These are phyloP conservation scores for Sinodicranocentrus sp. DNA, from an alignment of 2,888 invertebrate species.

Conservation along the genomic window DNA sequence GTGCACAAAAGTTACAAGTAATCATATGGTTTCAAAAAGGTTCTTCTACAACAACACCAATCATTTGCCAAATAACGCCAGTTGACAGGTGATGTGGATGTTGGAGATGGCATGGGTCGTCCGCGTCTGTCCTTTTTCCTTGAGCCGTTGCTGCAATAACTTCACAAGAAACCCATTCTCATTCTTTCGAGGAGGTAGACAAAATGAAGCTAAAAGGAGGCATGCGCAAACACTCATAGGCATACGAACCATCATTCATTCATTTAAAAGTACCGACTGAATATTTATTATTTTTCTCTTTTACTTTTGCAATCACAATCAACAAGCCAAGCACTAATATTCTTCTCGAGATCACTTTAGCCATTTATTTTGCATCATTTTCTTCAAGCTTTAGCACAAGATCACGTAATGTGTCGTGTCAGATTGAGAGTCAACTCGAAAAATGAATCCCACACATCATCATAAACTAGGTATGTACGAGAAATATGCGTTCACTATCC, in stretches of 20 bases:
- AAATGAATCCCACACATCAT: background rate
- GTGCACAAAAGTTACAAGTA: conserved; percentile 18
- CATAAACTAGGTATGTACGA: background rate
- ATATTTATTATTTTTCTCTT: conserved; percentile 1
- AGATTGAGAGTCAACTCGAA: conserved; percentile 3
- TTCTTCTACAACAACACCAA: conserved; percentile 38
- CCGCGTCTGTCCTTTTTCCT: background rate
- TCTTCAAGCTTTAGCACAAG: background rate
- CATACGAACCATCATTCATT: too few relatives aligned
- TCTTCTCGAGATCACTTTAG: too few relatives aligned
- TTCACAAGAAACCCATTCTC: too few relatives aligned
- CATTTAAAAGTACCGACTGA: too few relatives aligned
- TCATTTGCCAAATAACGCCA: conserved; percentile 58
- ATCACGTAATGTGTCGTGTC: conserved; percentile 34
- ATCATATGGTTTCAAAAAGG: background rate
- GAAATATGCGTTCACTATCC: conserved; percentile 14
- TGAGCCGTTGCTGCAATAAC: too few relatives aligned
- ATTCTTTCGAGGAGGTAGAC: too few relatives aligned
- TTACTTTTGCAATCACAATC: background rate
- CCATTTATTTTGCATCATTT: background rate
- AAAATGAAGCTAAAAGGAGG: too few relatives aligned
- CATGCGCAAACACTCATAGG: too few relatives aligned
- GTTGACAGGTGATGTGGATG: conserved; percentile 55
- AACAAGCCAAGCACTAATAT: too few relatives aligned
- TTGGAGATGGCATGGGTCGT: conserved; percentile 18